Base-by-base conservation (phyloP, 2,888 invertebrate species). In the Patella ulyssiponensis region DNA sequence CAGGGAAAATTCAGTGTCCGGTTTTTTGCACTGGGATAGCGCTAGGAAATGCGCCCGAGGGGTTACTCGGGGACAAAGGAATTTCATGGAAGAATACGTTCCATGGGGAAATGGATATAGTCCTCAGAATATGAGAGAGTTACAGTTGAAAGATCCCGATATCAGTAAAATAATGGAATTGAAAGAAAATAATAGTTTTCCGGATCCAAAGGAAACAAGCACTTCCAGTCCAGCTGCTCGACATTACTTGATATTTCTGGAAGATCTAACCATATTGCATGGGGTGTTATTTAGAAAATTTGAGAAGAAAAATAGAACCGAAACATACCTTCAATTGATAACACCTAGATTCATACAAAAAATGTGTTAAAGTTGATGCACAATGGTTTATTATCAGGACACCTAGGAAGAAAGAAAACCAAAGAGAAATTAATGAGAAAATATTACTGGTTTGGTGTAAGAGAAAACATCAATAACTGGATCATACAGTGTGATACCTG, bases 371-470 rank as follows among this genome's bases (percentile, higher is more conserved):
- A 69, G 14, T 75, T 73, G 23, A 72, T 74, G 69, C 80, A 82
- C 74, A 71, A 75, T 58, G 52, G 64, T 53, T 15, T 79, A 3
- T 20, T 77, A 9, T 71, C 79, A 17, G 77, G 80, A 12, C 82
- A 82, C 27, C 58, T 80, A 44, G 82, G 82, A 7, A 73, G 69
- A 12, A n/a, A n/a, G n/a, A n/a, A n/a, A n/a, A n/a, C n/a, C n/a
- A n/a, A n/a, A n/a, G n/a, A n/a, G n/a, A n/a, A 77, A n/a, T n/a
- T n/a, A n/a, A n/a, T n/a, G n/a, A n/a, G n/a, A n/a, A n/a, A n/a
- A n/a, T n/a, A n/a, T n/a, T n/a, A n/a, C n/a, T n/a, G n/a, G n/a
- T n/a, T n/a, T n/a, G n/a, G n/a, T n/a, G n/a, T n/a, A n/a, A n/a
- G n/a, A 79, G 64, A 80, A 83, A 56, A 33, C 33, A 33, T 33